phyloP scores from a whole-genome alignment of 2,888 invertebrate species.

The Eupithecia inturbata region DNA sequence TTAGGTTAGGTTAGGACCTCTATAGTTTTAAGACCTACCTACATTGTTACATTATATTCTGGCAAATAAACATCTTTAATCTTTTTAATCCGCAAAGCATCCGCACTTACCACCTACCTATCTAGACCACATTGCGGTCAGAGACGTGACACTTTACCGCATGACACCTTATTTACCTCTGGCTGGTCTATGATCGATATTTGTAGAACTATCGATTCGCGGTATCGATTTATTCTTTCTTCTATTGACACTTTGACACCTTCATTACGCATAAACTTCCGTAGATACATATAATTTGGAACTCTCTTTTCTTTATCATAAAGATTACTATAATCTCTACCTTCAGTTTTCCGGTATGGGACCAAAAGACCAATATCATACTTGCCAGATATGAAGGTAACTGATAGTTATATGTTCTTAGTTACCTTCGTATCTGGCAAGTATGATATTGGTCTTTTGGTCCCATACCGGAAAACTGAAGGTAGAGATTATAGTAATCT shows the following conservation, averaged over 20 bases:
- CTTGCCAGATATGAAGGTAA: no score
- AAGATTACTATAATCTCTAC: not conserved
- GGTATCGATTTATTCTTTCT: not conserved
- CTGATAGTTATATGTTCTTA: no score
- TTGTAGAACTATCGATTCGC: not conserved
- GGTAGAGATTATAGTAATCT: not conserved
- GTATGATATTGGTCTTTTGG: no score
- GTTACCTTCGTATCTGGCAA: no score
- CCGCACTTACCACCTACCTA: not conserved
- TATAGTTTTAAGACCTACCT: no score
- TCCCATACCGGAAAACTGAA: not conserved
- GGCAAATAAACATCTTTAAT: no score
- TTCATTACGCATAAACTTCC: not conserved
- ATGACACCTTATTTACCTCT: conserved; percentile 24
- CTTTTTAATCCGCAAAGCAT: no score
- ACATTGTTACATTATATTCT: no score
- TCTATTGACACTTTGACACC: not conserved
- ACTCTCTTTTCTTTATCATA: not conserved
- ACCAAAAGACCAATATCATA: no score
- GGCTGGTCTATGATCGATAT: conserved; percentile 10
- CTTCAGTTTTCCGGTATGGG: not conserved
- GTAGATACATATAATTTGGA: not conserved
- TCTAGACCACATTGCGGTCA: conserved; percentile 18
- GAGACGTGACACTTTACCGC: conserved; percentile 29
- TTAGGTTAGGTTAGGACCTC: no score